Percentiles rank a stretch among this genome's conserved stretches.
These are phyloP conservation scores for Tragopan temminckii DNA, from an alignment of 2,797 vertebrate genomes.

Conservation along the genomic window DNA sequence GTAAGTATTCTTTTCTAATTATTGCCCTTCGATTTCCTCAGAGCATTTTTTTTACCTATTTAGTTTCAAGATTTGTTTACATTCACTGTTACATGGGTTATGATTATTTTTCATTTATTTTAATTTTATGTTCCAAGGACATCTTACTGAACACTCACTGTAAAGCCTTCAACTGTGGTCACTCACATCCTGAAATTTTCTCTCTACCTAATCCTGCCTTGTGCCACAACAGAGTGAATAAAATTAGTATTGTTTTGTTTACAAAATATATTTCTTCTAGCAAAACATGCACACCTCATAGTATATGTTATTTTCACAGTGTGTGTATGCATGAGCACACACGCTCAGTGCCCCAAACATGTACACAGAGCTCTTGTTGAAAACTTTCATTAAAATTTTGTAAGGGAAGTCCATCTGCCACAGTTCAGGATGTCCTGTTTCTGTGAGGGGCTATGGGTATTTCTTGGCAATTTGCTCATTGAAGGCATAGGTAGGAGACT, in stretches of 20 bases:
- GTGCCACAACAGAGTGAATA: neutral
- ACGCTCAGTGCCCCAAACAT: neutral
- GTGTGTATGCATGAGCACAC: neutral
- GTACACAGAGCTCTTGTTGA: constrained; percentile 34
- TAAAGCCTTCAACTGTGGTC: constrained; percentile 45
- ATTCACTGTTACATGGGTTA: neutral
- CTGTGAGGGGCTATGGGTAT: constrained; percentile 29
- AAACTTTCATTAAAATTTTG: neutral
- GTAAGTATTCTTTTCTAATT: neutral
- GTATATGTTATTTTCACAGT: neutral
- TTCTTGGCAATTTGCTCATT: constrained; percentile 38
- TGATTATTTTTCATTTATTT: constrained; percentile 38
- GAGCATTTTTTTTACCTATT: neutral
- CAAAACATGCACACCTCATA: neutral
- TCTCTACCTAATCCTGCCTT: constrained; percentile 7
- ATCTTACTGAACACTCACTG: constrained; percentile 17
- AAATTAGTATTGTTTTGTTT: neutral
- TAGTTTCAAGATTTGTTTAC: constrained; percentile 11
- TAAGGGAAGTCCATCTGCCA: constrained; percentile 59
- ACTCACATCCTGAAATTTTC: constrained; percentile 45
- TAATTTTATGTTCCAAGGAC: constrained; percentile 47
- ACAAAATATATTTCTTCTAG: neutral
- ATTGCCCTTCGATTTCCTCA: constrained; percentile 6
- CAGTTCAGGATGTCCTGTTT: constrained; percentile 72
- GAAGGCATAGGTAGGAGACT: neutral